phyloP scores from a whole-genome alignment of 2,888 invertebrate genomes.

The Alviniconcha strummeri region DNA sequence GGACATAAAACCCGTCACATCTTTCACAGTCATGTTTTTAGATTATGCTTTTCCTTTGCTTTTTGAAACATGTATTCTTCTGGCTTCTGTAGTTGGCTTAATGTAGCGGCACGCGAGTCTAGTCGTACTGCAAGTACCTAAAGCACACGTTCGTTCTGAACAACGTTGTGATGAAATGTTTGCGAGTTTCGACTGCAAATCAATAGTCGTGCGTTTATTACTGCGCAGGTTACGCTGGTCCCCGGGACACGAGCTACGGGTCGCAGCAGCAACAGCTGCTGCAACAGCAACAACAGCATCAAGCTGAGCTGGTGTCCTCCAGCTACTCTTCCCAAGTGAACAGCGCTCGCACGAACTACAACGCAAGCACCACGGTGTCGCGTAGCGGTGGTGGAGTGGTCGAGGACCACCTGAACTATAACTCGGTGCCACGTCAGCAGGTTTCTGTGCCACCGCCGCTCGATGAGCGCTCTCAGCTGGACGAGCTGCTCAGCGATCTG shows the following conservation, averaged over 20 bases:
- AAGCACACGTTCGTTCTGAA: too few species aligned
- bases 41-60: too few species aligned
- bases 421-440: constrained; percentile 20
- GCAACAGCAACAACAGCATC: constrained; percentile 29
- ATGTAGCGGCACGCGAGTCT: too few species aligned
- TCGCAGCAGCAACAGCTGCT: constrained; percentile 33
- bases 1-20: too few species aligned
- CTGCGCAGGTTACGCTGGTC: constrained; percentile 39
- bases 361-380: constrained; percentile 14
- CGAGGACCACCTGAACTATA: constrained; percentile 22
- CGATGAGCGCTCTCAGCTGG: constrained; percentile 68
- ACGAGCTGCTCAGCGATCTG: constrained; percentile 70
- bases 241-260: constrained; percentile 38
- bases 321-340: constrained; percentile 36
- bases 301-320: constrained; percentile 32
- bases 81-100: too few species aligned
- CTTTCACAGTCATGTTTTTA: too few species aligned
- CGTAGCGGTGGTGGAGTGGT: neutral
- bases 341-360: constrained; percentile 29
- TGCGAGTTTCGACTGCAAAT: too few species aligned
- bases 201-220: too few species aligned
- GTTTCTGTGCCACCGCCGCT: constrained; percentile 49
- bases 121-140: too few species aligned
- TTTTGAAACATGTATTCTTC: too few species aligned
- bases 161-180: too few species aligned